Evolutionary conservation across 2,113 vertebrate genomes (phyloP).

Genomic region (Tinamus guttatus): DNA sequence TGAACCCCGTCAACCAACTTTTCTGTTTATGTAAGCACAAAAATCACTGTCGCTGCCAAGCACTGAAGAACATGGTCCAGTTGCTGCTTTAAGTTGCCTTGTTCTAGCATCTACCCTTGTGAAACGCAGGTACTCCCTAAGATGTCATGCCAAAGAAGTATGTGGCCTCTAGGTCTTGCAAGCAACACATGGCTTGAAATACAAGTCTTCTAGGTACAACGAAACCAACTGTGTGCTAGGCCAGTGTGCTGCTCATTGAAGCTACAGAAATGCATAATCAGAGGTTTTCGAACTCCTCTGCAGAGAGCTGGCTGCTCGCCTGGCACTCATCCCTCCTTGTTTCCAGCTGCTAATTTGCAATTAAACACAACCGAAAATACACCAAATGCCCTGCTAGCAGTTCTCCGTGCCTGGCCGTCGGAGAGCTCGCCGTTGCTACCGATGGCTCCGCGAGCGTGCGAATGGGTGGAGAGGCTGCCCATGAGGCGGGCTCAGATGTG

Average conservation of each 20-base stretch:
- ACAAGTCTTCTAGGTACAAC: neutral
- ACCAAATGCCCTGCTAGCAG: neutral
- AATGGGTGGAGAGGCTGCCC: slow-evolving; percentile 24
- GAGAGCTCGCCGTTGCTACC: neutral
- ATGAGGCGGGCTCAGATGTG: slow-evolving; percentile 47
- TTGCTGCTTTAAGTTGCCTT: neutral
- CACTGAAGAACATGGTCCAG: neutral
- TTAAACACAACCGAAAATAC: neutral
- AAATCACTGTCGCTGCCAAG: fast-evolving
- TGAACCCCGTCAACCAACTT: neutral
- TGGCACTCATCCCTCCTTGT: neutral
- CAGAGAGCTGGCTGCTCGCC: neutral
- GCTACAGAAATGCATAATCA: neutral
- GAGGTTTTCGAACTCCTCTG: slow-evolving; percentile 3
- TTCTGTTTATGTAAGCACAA: neutral
- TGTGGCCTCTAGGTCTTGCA: slow-evolving; percentile 20
- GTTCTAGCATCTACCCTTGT: neutral
- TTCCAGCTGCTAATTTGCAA: slow-evolving; percentile 53
- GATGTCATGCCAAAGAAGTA: neutral
- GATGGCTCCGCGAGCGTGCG: fast-evolving
- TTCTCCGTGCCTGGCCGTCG: fast-evolving
- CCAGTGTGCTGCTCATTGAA: fast-evolving
- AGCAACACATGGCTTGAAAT: neutral
- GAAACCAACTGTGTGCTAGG: fast-evolving
- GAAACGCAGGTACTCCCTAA: neutral